A percentile compares a stretch with the other conserved stretches of the same genome.
phyloP scores from a whole-genome alignment of 1,140 invertebrate genomes.

The Conus betulinus region DNA sequence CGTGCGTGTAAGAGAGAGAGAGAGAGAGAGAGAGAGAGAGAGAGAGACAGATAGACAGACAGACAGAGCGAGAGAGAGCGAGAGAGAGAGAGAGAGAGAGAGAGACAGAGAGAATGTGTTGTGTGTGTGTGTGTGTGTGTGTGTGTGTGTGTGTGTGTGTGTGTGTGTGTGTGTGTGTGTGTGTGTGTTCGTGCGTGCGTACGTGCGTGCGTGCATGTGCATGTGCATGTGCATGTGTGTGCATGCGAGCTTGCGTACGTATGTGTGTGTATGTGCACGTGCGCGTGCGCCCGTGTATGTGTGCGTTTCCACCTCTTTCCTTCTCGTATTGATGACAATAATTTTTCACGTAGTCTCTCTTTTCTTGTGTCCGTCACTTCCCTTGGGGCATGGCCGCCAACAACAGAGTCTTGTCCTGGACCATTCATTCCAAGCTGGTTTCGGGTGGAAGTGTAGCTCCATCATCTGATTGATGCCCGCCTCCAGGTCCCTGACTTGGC shows the following conservation, averaged over 20 bases:
- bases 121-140: conserved; percentile 8
- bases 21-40: not conserved
- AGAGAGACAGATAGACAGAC: not conserved
- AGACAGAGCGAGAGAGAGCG: not conserved
- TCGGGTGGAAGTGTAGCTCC: too few relatives aligned
- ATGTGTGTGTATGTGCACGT: conserved; percentile 5
- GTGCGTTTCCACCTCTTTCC: not conserved
- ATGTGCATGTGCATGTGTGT: not conserved
- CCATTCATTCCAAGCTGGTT: too few relatives aligned
- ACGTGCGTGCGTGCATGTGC: not conserved
- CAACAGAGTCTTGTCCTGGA: too few relatives aligned
- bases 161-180: conserved; percentile 15
- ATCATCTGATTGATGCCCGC: too few relatives aligned
- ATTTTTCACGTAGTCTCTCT: too few relatives aligned
- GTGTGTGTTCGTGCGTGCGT: not conserved
- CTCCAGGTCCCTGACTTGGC: too few relatives aligned
- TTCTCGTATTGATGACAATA: not conserved
- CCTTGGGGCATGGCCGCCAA: too few relatives aligned
- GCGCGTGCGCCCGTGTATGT: not conserved
- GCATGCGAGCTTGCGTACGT: not conserved
- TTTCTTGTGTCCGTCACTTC: too few relatives aligned
- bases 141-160: conserved; percentile 15
- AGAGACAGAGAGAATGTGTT: not conserved
- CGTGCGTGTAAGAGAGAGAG: too few relatives aligned
- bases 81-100: not conserved